phyloP scores from a whole-genome alignment of 2,888 invertebrate genomes.

The Liodrosophila aerea region DNA sequence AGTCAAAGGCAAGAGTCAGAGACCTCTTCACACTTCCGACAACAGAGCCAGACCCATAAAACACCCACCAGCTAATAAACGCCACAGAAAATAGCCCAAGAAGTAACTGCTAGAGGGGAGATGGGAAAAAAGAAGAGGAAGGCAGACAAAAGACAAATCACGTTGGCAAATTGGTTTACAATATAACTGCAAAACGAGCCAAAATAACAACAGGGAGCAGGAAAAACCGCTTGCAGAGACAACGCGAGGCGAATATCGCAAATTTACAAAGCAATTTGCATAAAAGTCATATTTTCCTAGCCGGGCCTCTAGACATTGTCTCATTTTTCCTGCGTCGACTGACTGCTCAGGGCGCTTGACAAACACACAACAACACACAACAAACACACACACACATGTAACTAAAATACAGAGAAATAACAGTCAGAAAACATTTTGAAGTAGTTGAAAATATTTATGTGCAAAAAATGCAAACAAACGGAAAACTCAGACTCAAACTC shows the following conservation, averaged over 20 bases:
- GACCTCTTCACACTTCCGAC: conserved; percentile 48
- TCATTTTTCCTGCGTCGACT: conserved; percentile 41
- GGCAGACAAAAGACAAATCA: conserved; percentile 59
- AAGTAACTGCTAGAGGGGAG: conserved; percentile 31
- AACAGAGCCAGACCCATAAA: conserved; percentile 18
- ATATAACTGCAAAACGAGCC: conserved; percentile 60
- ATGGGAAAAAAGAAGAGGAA: too few relatives aligned
- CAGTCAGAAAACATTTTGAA: neutral
- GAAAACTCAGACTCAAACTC: conserved; percentile 16
- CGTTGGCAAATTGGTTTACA: conserved; percentile 71
- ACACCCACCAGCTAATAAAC: conserved; percentile 56
- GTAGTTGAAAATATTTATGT: conserved; percentile 62
- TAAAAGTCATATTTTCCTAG: conserved; percentile 71
- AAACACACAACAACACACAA: too few relatives aligned
- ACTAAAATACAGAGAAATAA: neutral
- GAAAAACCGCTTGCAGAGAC: conserved; percentile 36
- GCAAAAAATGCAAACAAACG: conserved; percentile 55
- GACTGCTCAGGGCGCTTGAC: conserved; percentile 38
- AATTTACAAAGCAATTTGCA: conserved; percentile 73
- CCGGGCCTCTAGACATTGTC: conserved; percentile 53
- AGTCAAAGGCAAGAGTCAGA: conserved; percentile 18
- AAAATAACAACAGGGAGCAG: conserved; percentile 45
- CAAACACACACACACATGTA: conserved; percentile 5
- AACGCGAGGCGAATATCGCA: conserved; percentile 52
- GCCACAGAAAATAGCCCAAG: conserved; percentile 23